Base-by-base conservation (phyloP, 2,797 vertebrate species). In the Tolypeutes matacus region DNA sequence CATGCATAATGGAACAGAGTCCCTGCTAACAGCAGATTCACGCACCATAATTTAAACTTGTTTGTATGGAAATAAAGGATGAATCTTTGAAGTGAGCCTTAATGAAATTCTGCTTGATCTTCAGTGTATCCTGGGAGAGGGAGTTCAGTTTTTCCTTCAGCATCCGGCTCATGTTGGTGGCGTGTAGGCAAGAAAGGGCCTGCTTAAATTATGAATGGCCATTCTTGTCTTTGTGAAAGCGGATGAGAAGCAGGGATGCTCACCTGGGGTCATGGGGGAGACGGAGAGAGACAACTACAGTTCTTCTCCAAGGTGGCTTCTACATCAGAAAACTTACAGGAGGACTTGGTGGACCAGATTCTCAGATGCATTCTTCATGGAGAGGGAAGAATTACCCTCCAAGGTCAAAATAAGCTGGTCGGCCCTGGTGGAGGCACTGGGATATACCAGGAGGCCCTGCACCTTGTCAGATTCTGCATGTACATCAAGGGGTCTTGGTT, bases 11-110 rank as follows among this genome's bases (percentile, higher is more conserved):
- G 98, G 98, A 98, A 98, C 97, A 98, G 98, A 97, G 98, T 91
- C 98, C 98, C 98, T 94, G 98, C 98, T 98, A 98, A 98, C 98
- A 98, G 98, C 97, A 97, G 98, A 98, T 98, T 97, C 98, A 96
- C 97, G 78, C 97, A 95, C 97, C 96, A 98, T 98, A 98, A 98
- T 98, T 98, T 98, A 98, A 98, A 98, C 98, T 98, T 98, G 98
- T 98, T 98, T 98, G 98, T 98, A 98, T 98, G 98, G 98, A 98
- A 98, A 98, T 98, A 98, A 98, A 98, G 98, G 98, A 95, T 96
- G 91, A 97, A 96, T 98, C 98, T 98, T 98, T 98, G 98, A 98
- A 98, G 98, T 98, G 98, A 97, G 98, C 97, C 97, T 98, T 98
- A 98, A 98, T 98, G 98, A 98, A 98, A 98, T 98, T 96, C 98